Evolutionary conservation across 2,888 invertebrate species (phyloP).

Genomic region (Beris chalybata): DNA sequence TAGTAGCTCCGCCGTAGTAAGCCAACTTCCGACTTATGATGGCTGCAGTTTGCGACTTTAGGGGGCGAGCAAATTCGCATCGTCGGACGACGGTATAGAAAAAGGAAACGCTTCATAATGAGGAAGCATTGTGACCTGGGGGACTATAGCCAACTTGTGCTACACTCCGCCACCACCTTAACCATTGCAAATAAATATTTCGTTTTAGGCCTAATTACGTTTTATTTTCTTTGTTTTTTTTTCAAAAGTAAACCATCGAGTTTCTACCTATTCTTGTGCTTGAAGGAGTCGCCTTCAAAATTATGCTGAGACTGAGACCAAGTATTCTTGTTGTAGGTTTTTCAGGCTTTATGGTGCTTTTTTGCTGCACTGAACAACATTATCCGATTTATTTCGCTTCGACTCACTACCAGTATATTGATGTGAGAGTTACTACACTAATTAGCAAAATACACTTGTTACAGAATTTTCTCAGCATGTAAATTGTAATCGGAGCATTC

Average conservation of each 20-base stretch:
- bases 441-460: slow-evolving; percentile 16
- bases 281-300: slow-evolving; percentile 8
- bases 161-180: slow-evolving; percentile 10
- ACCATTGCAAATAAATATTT: slow-evolving; percentile 16
- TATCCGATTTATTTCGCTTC: slow-evolving; percentile 5
- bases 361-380: background rate
- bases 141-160: background rate
- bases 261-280: slow-evolving; percentile 11
- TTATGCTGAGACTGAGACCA: slow-evolving; percentile 7
- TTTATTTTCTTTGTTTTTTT: background rate
- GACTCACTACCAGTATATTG: background rate
- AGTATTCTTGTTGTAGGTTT: background rate
- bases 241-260: background rate
- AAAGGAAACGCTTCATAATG: slow-evolving; percentile 40
- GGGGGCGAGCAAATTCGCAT: background rate
- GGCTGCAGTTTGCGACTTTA: slow-evolving; percentile 10
- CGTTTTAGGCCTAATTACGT: slow-evolving; percentile 27
- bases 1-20: slow-evolving; percentile 12
- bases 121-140: slow-evolving; percentile 37
- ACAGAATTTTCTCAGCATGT: slow-evolving; percentile 26
- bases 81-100: slow-evolving; percentile 29
- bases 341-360: background rate
- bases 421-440: slow-evolving; percentile 15
- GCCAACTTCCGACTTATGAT: slow-evolving; percentile 26
- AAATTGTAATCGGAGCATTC: slow-evolving; percentile 16